A percentile compares a stretch with the other conserved stretches of the same genome.
Evolutionary conservation across 2,888 invertebrate genomes (phyloP).

Genomic region (Pseudoips prasinana): DNA sequence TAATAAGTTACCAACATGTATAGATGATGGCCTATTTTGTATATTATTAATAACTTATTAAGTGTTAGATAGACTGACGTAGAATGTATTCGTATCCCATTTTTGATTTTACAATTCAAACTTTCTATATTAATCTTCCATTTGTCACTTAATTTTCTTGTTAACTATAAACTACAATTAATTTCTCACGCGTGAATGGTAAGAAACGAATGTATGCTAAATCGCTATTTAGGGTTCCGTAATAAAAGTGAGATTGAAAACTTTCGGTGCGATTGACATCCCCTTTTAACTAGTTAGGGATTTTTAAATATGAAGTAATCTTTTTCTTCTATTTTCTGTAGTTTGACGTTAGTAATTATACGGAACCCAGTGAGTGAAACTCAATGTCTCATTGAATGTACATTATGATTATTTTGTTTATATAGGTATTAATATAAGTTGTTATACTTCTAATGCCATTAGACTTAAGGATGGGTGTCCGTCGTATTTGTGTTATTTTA

Average conservation of each 20-base stretch:
- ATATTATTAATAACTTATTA: slow-evolving; percentile 45
- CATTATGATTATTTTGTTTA: slow-evolving; percentile 10
- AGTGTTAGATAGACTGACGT: slow-evolving; percentile 59
- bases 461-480: slow-evolving; percentile 23
- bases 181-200: too few relatives aligned
- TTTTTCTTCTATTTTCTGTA: not conserved
- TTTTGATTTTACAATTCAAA: slow-evolving; percentile 17
- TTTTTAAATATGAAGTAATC: not conserved
- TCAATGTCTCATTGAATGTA: slow-evolving; percentile 17
- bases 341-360: not conserved
- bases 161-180: slow-evolving; percentile 7
- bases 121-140: slow-evolving; percentile 20
- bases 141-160: slow-evolving; percentile 8
- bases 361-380: slow-evolving; percentile 27
- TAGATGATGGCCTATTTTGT: slow-evolving; percentile 56
- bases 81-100: slow-evolving; percentile 29
- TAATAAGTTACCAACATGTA: slow-evolving; percentile 1
- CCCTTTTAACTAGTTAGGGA: not conserved
- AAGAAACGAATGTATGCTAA: too few relatives aligned
- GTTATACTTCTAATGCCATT: slow-evolving; percentile 28
- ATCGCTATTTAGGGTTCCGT: slow-evolving; percentile 12
- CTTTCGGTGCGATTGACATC: too few relatives aligned
- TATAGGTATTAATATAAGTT: slow-evolving; percentile 14
- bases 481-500: slow-evolving; percentile 9
- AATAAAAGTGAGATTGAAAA: not conserved